phyloP scores from a whole-genome alignment of 2,888 invertebrate species.

The Drosophila affinis region DNA sequence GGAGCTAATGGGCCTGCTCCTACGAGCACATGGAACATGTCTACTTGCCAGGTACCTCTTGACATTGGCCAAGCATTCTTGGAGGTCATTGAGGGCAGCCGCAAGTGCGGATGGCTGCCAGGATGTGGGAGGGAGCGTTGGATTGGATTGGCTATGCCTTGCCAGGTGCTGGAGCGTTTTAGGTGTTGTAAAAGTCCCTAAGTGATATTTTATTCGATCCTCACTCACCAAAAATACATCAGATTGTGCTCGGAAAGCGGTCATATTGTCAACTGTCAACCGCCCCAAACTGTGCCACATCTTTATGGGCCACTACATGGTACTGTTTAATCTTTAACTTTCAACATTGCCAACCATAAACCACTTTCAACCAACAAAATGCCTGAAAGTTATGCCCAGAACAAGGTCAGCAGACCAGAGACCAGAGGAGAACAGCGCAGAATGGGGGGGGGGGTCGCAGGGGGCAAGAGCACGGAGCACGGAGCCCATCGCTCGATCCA shows the following conservation, averaged over 20 bases:
- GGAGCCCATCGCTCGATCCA: not conserved
- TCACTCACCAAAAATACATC: not conserved
- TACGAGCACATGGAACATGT: conserved; percentile 39
- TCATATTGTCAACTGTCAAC: too few relatives aligned
- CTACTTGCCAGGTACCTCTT: conserved; percentile 54
- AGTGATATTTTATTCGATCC: not conserved
- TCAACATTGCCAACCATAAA: conserved; percentile 35
- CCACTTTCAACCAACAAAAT: conserved; percentile 31
- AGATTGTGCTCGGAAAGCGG: too few relatives aligned
- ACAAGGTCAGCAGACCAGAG: conserved; percentile 42
- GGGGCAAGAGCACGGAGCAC: too few relatives aligned
- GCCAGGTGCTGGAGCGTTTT: conserved; percentile 18
- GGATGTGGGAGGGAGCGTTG: not conserved
- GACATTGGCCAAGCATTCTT: conserved; percentile 52
- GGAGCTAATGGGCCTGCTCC: conserved; percentile 44
- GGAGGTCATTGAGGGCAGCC: conserved; percentile 56
- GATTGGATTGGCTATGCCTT: conserved; percentile 15
- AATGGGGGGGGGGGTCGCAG: conserved; percentile 22
- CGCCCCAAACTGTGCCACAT: not conserved
- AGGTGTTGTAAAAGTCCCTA: not conserved
- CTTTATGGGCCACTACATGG: conserved; percentile 7
- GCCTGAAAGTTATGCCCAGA: conserved; percentile 39
- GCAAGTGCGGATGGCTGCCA: not conserved
- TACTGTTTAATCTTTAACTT: conserved; percentile 37
- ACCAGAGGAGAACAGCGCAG: conserved; percentile 42